phyloP scores from a whole-genome alignment of 2,113 vertebrate genomes.

The Forbesichthys papilliferus region DNA sequence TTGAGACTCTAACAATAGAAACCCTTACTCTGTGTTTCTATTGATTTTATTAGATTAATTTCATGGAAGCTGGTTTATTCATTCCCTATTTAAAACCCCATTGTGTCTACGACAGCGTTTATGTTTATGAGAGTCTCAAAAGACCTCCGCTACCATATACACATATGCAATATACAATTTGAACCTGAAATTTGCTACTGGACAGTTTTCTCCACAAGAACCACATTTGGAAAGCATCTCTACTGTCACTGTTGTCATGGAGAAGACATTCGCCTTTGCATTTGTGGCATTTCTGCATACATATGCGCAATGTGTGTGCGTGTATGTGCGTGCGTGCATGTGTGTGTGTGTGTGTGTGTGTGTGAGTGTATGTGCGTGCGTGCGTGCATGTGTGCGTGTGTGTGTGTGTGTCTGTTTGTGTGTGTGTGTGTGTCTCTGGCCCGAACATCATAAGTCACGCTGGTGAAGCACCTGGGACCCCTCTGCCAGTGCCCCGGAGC shows the following conservation, averaged over 20 bases:
- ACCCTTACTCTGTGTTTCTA: too few relatives aligned
- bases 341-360: background rate
- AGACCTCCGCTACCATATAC: too few relatives aligned
- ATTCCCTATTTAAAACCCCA: too few relatives aligned
- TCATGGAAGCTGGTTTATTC: too few relatives aligned
- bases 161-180: too few relatives aligned
- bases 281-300: background rate
- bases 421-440: slow-evolving; percentile 40
- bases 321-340: background rate
- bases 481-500: slow-evolving; percentile 52
- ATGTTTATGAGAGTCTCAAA: too few relatives aligned
- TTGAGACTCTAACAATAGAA: too few relatives aligned
- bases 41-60: too few relatives aligned
- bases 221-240: background rate
- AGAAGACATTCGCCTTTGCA: background rate
- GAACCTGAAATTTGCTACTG: too few relatives aligned
- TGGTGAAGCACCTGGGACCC: slow-evolving; percentile 66
- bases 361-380: background rate
- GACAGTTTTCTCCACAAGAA: background rate
- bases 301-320: background rate
- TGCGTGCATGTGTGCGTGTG: slow-evolving; percentile 11
- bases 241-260: background rate
- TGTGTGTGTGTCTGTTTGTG: slow-evolving; percentile 14
- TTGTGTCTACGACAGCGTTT: too few relatives aligned
- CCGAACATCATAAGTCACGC: slow-evolving; percentile 66